A percentile compares a stretch with the other conserved stretches of the same genome.
phyloP scores from a whole-genome alignment of 1,140 invertebrate genomes.

The roundworm (Caenorhabditis elegans) region DNA sequence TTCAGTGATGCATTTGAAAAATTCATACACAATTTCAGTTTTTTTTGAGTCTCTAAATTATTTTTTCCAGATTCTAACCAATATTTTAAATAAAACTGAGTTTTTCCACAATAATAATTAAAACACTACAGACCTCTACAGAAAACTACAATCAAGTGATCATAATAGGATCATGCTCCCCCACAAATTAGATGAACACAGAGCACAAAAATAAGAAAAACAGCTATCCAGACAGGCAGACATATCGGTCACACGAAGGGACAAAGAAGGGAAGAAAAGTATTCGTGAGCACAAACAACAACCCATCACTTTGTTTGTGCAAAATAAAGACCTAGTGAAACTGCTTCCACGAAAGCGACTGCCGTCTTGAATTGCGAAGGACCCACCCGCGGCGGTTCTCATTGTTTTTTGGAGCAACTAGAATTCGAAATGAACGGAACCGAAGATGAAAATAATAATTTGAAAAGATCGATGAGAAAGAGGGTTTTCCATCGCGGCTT shows the following conservation, averaged over 20 bases:
- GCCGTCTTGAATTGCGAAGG: neutral
- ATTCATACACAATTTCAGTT: too few species aligned
- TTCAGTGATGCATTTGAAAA: too few species aligned
- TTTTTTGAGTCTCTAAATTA: too few species aligned
- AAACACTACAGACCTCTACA: too few species aligned
- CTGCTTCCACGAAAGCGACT: neutral
- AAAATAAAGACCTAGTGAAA: slow-evolving; percentile 4
- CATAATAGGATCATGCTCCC: too few species aligned
- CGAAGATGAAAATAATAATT: neutral
- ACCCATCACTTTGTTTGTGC: slow-evolving; percentile 32
- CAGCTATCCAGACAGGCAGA: neutral
- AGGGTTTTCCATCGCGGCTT: neutral
- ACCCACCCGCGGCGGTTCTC: neutral
- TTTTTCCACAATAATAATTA: too few species aligned
- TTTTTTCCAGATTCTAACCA: too few species aligned
- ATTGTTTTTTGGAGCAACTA: neutral
- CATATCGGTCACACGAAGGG: neutral
- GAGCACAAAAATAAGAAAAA: too few species aligned
- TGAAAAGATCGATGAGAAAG: neutral
- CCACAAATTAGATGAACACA: too few species aligned
- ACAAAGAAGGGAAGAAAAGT: neutral
- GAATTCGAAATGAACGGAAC: too few species aligned
- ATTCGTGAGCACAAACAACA: slow-evolving; percentile 28
- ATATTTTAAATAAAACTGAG: too few species aligned
- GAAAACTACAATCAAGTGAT: too few species aligned